Evolutionary conservation across 2,888 invertebrate species (phyloP).

Genomic region (Tetrapedia diversipes): DNA sequence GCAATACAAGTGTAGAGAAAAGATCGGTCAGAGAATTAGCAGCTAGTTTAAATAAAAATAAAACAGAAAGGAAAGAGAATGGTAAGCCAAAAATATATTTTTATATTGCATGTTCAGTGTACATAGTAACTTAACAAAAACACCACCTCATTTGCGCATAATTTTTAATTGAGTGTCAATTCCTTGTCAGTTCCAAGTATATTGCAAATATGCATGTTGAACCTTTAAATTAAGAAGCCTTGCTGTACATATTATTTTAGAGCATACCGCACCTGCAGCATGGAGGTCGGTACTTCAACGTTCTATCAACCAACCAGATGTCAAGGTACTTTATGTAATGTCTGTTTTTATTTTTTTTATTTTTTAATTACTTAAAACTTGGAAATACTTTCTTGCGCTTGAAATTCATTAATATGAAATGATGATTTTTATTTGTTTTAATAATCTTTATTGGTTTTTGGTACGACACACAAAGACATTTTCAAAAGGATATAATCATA

Average conservation of each 20-base stretch:
- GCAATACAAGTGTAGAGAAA: constrained; percentile 82
- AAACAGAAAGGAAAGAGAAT: constrained; percentile 80
- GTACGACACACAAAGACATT: constrained; percentile 5
- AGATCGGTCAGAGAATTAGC: constrained; percentile 84
- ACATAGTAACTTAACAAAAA: constrained; percentile 38
- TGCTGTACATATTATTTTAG: constrained; percentile 80
- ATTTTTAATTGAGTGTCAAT: constrained; percentile 34
- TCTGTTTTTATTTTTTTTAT: constrained; percentile 58
- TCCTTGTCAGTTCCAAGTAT: constrained; percentile 40
- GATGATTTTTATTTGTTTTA: not conserved
- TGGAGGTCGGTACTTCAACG: constrained; percentile 82
- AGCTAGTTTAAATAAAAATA: constrained; percentile 82
- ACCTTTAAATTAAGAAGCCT: constrained; percentile 63
- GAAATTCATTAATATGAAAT: constrained; percentile 27
- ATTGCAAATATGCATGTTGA: constrained; percentile 54
- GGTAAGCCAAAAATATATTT: constrained; percentile 71
- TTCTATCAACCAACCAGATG: constrained; percentile 77
- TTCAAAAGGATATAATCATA: not conserved
- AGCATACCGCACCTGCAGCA: constrained; percentile 80
- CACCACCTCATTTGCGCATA: constrained; percentile 30
- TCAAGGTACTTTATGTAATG: constrained; percentile 77
- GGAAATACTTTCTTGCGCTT: constrained; percentile 37
- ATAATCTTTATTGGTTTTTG: not conserved
- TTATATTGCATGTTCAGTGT: constrained; percentile 56
- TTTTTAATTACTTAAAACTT: constrained; percentile 36